These are phyloP conservation scores for Papilio polytes DNA, from an alignment of 1,140 invertebrate species.

Conservation along the genomic window DNA sequence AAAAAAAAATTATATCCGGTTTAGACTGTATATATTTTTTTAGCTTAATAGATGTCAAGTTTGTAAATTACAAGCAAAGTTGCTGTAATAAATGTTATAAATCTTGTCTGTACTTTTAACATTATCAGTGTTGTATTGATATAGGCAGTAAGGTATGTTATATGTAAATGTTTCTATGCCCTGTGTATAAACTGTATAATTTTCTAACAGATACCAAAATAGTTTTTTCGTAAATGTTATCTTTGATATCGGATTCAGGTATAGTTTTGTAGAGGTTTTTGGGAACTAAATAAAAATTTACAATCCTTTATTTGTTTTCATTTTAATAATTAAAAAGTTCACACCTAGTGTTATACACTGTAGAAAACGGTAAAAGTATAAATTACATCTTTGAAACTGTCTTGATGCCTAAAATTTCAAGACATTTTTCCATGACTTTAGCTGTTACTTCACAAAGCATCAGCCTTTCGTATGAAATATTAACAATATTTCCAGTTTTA, in stretches of 20 bases:
- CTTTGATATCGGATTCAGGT: constrained; percentile 74
- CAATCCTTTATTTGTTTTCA: constrained; percentile 56
- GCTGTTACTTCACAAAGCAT: constrained; percentile 97
- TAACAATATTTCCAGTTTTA: constrained; percentile 89
- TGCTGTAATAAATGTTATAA: constrained; percentile 25
- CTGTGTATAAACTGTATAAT: constrained; percentile 49
- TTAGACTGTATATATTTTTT: neutral
- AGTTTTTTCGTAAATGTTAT: constrained; percentile 69
- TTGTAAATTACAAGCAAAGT: constrained; percentile 33
- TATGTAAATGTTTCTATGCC: constrained; percentile 39
- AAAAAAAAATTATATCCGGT: too few species aligned
- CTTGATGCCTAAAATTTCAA: constrained; percentile 96
- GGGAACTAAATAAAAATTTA: constrained; percentile 78
- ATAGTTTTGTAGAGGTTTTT: constrained; percentile 83
- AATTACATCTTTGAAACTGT: constrained; percentile 95
- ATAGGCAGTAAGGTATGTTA: constrained; percentile 49
- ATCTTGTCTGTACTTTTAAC: constrained; percentile 47
- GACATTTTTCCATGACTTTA: constrained; percentile 92
- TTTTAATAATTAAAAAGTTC: constrained; percentile 39
- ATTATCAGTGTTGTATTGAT: constrained; percentile 47
- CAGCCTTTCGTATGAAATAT: constrained; percentile 94
- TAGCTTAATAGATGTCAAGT: neutral
- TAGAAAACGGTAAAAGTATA: constrained; percentile 43
- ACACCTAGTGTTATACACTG: constrained; percentile 13
- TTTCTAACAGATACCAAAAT: constrained; percentile 48